Base-by-base conservation (phyloP, 2,888 invertebrate species). In the Steinernema hermaphroditum region DNA sequence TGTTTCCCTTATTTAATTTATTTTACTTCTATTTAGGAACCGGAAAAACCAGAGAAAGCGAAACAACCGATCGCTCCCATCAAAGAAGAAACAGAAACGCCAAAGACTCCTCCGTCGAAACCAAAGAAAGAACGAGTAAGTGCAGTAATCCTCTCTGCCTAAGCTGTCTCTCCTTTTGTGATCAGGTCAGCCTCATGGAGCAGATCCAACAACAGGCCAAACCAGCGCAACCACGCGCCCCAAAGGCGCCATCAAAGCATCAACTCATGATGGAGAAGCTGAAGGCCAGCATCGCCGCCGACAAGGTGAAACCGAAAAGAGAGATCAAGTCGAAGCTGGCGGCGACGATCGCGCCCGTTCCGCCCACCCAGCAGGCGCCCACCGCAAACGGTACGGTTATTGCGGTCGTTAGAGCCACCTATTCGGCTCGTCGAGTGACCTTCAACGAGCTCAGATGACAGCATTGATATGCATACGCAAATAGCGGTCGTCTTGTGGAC, bases 261-360 rank as follows among this genome's bases (percentile, higher is more conserved):
- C 83, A 83, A 69, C 57, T 81, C 44, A 81, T 75, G 29, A 80
- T 75, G 77, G 76, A 76, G 24, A 57, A 72, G 16, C 41, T 93
- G 76, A 91, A 91, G 54, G 91, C 91, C 78, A 91, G 91, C 75
- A 91, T 91, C 82, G 90, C 89, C 69, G 92, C 92, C 81, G 88
- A 88, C 75, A 91, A 90, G 80, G 91, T 91, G 83, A 90, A 90
- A 46, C 80, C 82, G 12, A 87, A 87, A 79, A 93, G 92, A 88
- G 94, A 94, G 87, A 92, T 94, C 43, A 94, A 94, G 88, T 93
- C 94, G 68, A 92, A 70, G 68, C 27, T 75, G 44, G 62, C 75
- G n/a, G 70, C 70, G 6, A 32, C 70, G 27, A 34, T 70, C 27
- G 54, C 71, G 2, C 14, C 54, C 2, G 27, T 54, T 14, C 50